Percentiles rank a stretch among this genome's conserved stretches.
Evolutionary conservation across 2,797 vertebrate species (phyloP).

Genomic region (Sebastes diploproa): DNA sequence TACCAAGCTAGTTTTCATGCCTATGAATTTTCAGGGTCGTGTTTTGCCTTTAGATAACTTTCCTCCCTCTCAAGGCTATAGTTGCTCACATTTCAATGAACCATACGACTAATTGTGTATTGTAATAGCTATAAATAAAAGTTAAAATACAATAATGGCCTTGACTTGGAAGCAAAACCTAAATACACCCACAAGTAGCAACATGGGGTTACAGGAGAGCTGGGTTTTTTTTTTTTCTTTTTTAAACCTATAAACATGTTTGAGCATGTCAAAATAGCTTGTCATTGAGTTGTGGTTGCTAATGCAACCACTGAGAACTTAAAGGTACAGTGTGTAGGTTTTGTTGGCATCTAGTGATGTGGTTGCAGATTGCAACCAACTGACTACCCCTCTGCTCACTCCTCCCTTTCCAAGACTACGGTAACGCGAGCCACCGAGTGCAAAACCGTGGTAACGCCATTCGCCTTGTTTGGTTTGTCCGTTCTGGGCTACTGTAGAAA

Average conservation of each 20-base stretch:
- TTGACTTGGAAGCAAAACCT: conserved; percentile 37
- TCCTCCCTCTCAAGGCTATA: conserved; percentile 74
- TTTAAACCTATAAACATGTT: neutral
- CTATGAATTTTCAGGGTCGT: conserved; percentile 81
- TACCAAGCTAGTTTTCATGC: conserved; percentile 73
- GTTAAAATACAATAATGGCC: conserved; percentile 27
- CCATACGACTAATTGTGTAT: conserved; percentile 62
- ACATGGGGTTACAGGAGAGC: conserved; percentile 8
- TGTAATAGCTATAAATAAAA: conserved; percentile 48
- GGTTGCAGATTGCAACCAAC: too few relatives aligned
- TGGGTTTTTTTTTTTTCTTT: neutral
- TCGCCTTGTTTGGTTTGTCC: too few relatives aligned
- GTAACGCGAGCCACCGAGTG: too few relatives aligned
- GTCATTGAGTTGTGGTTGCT: neutral
- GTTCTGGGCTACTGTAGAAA: too few relatives aligned
- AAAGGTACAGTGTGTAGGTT: too few relatives aligned
- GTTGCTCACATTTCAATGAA: conserved; percentile 66
- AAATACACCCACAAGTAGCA: conserved; percentile 2
- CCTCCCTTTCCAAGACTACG: too few relatives aligned
- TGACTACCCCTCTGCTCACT: too few relatives aligned
- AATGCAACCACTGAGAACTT: neutral
- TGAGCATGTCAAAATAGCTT: neutral
- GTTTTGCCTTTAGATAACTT: conserved; percentile 80
- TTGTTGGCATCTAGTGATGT: too few relatives aligned
- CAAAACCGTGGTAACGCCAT: too few relatives aligned